phyloP scores from a whole-genome alignment of 2,888 invertebrate species.

The Apomyelois bistriatella region DNA sequence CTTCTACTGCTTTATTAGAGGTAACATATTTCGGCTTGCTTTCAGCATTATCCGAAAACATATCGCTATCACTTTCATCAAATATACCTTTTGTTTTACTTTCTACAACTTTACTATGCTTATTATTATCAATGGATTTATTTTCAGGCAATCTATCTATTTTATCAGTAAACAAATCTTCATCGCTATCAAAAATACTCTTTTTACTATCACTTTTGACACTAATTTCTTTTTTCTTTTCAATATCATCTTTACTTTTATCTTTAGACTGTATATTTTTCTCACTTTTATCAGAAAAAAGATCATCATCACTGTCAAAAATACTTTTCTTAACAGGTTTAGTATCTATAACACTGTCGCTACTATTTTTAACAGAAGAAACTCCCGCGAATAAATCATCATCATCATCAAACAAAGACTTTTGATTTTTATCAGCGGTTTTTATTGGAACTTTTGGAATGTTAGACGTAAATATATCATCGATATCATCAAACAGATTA shows the following conservation, averaged over 20 bases:
- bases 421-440: slow-evolving; percentile 30
- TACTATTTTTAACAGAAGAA: slow-evolving; percentile 28
- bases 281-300: slow-evolving; percentile 34
- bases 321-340: slow-evolving; percentile 30
- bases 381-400: slow-evolving; percentile 60
- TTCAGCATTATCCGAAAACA: not conserved
- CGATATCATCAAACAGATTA: slow-evolving; percentile 69
- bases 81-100: slow-evolving; percentile 37
- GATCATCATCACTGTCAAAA: slow-evolving; percentile 50
- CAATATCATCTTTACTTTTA: not conserved
- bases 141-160: slow-evolving; percentile 4
- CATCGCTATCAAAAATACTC: slow-evolving; percentile 50
- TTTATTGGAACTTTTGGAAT: slow-evolving; percentile 39
- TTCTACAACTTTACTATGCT: slow-evolving; percentile 23
- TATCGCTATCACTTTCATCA: slow-evolving; percentile 45
- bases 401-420: slow-evolving; percentile 58
- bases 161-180: slow-evolving; percentile 41
- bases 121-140: slow-evolving; percentile 7
- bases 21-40: not conserved
- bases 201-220: slow-evolving; percentile 23
- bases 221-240: slow-evolving; percentile 19
- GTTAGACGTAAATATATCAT: slow-evolving; percentile 62
- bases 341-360: not conserved
- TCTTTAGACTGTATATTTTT: not conserved
- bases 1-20: slow-evolving; percentile 1